Percentiles rank a stretch among this genome's conserved stretches.
phyloP scores from a whole-genome alignment of 2,888 invertebrate species.

The Neoascia interrupta region DNA sequence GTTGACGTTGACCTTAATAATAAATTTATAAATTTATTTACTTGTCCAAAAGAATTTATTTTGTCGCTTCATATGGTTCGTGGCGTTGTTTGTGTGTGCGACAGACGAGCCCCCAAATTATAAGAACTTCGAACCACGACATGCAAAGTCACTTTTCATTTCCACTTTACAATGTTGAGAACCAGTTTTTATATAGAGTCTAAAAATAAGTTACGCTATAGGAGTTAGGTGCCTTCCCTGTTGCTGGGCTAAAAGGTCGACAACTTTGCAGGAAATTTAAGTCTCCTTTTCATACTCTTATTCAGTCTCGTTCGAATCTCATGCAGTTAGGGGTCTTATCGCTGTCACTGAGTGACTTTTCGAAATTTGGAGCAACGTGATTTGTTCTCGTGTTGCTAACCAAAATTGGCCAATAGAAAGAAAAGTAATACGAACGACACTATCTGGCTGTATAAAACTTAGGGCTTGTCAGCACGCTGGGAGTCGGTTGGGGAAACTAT shows the following conservation, averaged over 20 bases:
- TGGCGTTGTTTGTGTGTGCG: neutral
- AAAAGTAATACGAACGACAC: no score
- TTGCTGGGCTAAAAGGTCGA: conserved; percentile 12
- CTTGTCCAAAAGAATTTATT: conserved; percentile 13
- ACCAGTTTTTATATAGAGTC: conserved; percentile 26
- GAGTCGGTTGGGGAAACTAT: no score
- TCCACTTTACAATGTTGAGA: conserved; percentile 13
- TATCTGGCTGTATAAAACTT: no score
- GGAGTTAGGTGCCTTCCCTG: neutral
- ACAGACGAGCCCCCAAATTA: conserved; percentile 39
- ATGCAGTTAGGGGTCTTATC: no score
- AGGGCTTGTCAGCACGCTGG: no score
- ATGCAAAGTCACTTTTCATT: conserved; percentile 42
- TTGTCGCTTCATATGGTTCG: neutral
- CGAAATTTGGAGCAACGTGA: no score
- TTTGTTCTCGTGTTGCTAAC: no score
- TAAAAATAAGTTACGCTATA: conserved; percentile 3
- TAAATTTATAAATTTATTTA: conserved; percentile 5
- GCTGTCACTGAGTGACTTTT: no score
- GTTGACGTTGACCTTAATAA: conserved; percentile 31
- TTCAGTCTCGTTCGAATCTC: no score
- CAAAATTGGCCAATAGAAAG: no score
- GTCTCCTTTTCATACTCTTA: conserved; percentile 8
- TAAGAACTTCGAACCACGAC: conserved; percentile 10
- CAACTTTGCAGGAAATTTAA: conserved; percentile 17